Percentiles rank a stretch among this genome's conserved stretches.
These are phyloP conservation scores for Xenopus petersii DNA, from an alignment of 2,797 vertebrate genomes.

Conservation along the genomic window DNA sequence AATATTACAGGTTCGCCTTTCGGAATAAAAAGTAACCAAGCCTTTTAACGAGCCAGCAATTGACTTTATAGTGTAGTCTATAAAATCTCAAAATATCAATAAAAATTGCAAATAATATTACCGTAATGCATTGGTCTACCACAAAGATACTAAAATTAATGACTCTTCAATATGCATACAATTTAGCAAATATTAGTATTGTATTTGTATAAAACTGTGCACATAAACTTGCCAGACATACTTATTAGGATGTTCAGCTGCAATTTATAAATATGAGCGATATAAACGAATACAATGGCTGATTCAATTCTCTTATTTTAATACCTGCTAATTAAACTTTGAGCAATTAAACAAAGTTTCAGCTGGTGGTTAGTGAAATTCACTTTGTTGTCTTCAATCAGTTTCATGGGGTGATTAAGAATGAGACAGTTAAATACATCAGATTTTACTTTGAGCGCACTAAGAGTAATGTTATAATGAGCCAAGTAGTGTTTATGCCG, in stretches of 20 bases:
- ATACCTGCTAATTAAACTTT: slow-evolving; percentile 47
- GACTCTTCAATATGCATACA: slow-evolving; percentile 32
- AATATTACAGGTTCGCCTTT: too few relatives aligned
- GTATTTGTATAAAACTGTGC: background rate
- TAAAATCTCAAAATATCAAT: slow-evolving; percentile 19
- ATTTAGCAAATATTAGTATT: slow-evolving; percentile 9
- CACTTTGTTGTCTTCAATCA: slow-evolving; percentile 49
- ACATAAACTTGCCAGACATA: slow-evolving; percentile 9
- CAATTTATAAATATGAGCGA: slow-evolving; percentile 26
- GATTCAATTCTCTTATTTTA: slow-evolving; percentile 41
- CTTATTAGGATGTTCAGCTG: slow-evolving; percentile 16
- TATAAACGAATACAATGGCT: slow-evolving; percentile 41
- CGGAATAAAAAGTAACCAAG: too few relatives aligned
- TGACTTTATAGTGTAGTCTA: slow-evolving; percentile 1
- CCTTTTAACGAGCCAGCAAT: background rate
- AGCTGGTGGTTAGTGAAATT: slow-evolving; percentile 45
- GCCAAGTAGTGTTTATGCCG: slow-evolving; percentile 49
- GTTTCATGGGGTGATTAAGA: slow-evolving; percentile 50
- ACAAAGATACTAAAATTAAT: slow-evolving; percentile 30
- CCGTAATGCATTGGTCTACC: slow-evolving; percentile 24
- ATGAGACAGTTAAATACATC: slow-evolving; percentile 48
- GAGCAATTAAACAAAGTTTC: slow-evolving; percentile 49
- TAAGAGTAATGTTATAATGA: slow-evolving; percentile 48
- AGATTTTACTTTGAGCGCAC: slow-evolving; percentile 48
- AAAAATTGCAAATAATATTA: slow-evolving; percentile 19